Evolutionary conservation across 2,797 vertebrate genomes (phyloP), one percentile per base, ranked within the genome.

Genomic region (Emys orbicularis): DNA sequence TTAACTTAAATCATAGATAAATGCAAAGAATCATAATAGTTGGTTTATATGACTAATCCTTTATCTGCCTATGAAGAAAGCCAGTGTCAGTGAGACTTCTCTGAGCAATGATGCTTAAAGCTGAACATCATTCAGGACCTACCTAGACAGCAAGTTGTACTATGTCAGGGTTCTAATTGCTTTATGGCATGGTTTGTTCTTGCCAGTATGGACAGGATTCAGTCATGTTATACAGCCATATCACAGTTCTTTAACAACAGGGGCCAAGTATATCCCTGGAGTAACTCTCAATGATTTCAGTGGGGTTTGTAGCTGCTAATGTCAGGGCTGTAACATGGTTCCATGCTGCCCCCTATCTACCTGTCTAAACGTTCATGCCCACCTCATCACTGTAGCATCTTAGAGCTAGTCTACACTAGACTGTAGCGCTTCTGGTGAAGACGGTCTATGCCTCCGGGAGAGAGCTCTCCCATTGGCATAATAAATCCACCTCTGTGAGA

Each of bases 191-290:
- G 52, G 25, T 59, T 80, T 92, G 25, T 49, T 93, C 16, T 7
- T n/a, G 83, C 18, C 85, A 89, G 84, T 90, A 27, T 81, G 72
- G 91, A 57, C 61, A 44, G 87, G 47, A 74, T 84, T 25, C 25
- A 57, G 10, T 3, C 85, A 6, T 57, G 6, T 87, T 31, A 54
- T 0, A 84, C 83, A 92, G 81, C 5, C 21, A 68, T 82, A 18
- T 61, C 81, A 77, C 79, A 15, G 8, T n/a, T 37, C 68, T 84
- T 77, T 83, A 25, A 57, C 84, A 79, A 87, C 47, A 72, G 10
- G 11, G 57, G 93, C 81, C 49, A 52, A 72, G 47, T 13, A 59
- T 12, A 41, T 23, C 23, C 68, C 68, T 74, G 2, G 76, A 68
- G 34, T 74, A 91, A 74, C 31, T 49, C 23, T 83, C 25, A 41